A percentile compares a stretch with the other conserved stretches of the same genome.
Conservation (phyloP, 1,140 invertebrate genomes). For the Teleogryllus occipitalis region DNA sequence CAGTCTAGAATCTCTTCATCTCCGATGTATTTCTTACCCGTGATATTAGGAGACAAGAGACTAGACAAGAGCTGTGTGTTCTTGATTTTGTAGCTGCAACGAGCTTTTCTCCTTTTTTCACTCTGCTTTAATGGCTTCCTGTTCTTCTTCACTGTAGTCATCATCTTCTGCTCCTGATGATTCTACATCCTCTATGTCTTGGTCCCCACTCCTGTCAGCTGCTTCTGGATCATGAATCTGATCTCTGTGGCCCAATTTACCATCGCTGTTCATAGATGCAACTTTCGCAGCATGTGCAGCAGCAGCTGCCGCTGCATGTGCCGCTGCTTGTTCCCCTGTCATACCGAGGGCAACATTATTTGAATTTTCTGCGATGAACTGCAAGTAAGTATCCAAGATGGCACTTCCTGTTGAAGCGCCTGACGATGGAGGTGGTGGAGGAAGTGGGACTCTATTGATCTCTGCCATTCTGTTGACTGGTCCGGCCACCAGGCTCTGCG, state of each 20-base stretch:
- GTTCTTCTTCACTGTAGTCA: constrained; percentile 31
- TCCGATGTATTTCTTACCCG: constrained; percentile 3
- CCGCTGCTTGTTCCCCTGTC: constrained; percentile 28
- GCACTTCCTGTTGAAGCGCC: constrained; percentile 54
- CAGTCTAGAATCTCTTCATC: neutral
- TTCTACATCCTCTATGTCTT: constrained; percentile 27
- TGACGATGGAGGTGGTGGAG: constrained; percentile 19
- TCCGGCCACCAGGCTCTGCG: constrained; percentile 35
- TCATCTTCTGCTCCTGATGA: constrained; percentile 29
- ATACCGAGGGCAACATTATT: constrained; percentile 41
- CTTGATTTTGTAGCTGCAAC: neutral
- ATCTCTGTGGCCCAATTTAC: constrained; percentile 10
- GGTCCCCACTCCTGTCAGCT: constrained; percentile 1
- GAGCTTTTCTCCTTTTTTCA: constrained; percentile 14
- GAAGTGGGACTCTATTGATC: constrained; percentile 13
- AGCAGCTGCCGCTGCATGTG: constrained; percentile 22
- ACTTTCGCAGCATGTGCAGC: constrained; percentile 20
- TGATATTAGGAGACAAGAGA: neutral
- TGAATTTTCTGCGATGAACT: constrained; percentile 73
- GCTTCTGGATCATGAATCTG: neutral
- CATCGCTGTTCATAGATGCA: constrained; percentile 7
- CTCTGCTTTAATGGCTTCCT: constrained; percentile 31
- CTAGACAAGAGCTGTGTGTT: neutral
- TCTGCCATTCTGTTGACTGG: constrained; percentile 10
- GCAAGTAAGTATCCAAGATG: constrained; percentile 73